Conservation (phyloP, 2,888 invertebrate genomes). For the Cephus spinipes region DNA sequence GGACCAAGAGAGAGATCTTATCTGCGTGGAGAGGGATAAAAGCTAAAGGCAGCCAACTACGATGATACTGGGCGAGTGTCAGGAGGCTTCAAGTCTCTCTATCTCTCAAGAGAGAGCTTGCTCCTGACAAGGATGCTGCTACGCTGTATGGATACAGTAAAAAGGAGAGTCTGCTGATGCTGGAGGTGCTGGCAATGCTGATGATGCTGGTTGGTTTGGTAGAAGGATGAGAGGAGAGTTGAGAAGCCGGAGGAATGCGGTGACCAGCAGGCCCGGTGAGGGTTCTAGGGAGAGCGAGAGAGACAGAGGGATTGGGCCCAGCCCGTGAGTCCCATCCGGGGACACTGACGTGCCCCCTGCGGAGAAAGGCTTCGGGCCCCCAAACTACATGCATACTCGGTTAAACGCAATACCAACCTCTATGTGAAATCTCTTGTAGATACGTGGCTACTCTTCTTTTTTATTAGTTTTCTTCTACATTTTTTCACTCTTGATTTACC, state of each 20-base stretch:
- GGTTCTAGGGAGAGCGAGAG: conserved; percentile 23
- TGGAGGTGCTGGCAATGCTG: conserved; percentile 14
- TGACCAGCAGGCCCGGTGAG: conserved; percentile 53
- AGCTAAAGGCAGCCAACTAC: conserved; percentile 59
- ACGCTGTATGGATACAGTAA: conserved; percentile 5
- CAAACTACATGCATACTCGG: neutral
- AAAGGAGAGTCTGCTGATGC: conserved; percentile 30
- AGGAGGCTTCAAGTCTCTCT: conserved; percentile 43
- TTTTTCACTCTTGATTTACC: neutral
- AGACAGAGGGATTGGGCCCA: conserved; percentile 33
- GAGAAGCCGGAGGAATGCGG: conserved; percentile 54
- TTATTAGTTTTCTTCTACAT: neutral
- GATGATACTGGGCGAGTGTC: conserved; percentile 61
- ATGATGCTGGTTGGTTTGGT: conserved; percentile 21
- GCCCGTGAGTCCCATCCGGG: conserved; percentile 47
- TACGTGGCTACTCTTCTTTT: neutral
- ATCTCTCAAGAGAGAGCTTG: neutral
- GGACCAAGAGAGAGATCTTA: conserved; percentile 52
- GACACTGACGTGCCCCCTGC: conserved; percentile 64
- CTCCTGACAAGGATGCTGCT: conserved; percentile 21
- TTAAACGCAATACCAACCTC: neutral
- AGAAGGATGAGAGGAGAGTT: neutral
- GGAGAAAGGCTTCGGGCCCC: conserved; percentile 36
- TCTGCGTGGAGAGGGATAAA: conserved; percentile 60
- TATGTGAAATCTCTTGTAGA: neutral